Evolutionary conservation across 2,888 invertebrate species (phyloP), one percentile per base, ranked within the genome.

Genomic region (Synanthedon myopaeformis): DNA sequence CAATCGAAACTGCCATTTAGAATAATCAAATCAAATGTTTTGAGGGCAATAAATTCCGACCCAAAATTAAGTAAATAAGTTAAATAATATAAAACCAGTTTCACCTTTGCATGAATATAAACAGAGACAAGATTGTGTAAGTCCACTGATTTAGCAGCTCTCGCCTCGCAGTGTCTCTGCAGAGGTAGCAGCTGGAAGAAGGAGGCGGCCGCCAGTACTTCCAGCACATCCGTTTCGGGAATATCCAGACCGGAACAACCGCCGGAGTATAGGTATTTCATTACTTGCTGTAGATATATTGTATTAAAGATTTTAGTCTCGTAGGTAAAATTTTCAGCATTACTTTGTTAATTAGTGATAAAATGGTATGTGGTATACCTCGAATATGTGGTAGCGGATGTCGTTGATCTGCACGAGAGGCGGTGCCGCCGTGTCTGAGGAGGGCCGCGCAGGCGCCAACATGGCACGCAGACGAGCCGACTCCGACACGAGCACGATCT

Each of bases 341-440:
- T 35, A 35, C 35, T 35, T 35, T 35, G 10, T 35, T 35, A 1
- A 8, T 5, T 17, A 17, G 35, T 10, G 3, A 35, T 35, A 28
- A 14, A 19, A 8, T 53, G 28, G 45, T 72, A n/a, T n/a, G n/a
- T n/a, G n/a, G n/a, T n/a, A n/a, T n/a, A 95, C 95, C 91, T 97
- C 95, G 77, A 97, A 97, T 67, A 96, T 96, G 68, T 95, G 94
- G 76, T 96, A 97, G 72, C 96, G 89, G 59, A 97, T 96, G 71
- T 97, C 96, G 65, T 96, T 96, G 64, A 97, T 96, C 79, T 96
- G 96, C 54, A 96, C 94, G 45, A 95, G 93, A 0, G 96, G 96
- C 41, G 95, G 83, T 1, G 75, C 61, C 1, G 76, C 69, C 12
- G 69, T 57, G 0, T 73, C 67, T 45, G 74, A 77, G 14, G 58